Evolutionary conservation across 1,140 invertebrate genomes (phyloP).

Genomic region (Ceratosolen fusciceps): DNA sequence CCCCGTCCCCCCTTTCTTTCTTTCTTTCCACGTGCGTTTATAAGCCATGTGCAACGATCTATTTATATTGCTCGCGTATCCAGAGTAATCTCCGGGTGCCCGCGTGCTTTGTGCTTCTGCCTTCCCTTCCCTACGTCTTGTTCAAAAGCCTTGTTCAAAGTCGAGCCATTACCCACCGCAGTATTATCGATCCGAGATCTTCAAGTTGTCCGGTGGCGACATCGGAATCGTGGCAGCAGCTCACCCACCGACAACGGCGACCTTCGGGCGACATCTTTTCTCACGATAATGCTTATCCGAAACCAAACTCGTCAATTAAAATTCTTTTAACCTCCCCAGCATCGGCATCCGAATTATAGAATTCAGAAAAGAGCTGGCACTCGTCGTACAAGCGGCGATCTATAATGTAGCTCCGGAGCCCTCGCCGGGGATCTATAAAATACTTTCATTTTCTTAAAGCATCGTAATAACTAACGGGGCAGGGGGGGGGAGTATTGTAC

Average conservation of each 20-base stretch:
- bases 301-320: too few species aligned
- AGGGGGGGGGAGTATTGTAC: too few species aligned
- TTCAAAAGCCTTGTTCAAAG: not conserved
- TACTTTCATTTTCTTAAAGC: constrained; percentile 6
- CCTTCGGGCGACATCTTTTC: too few species aligned
- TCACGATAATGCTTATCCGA: too few species aligned
- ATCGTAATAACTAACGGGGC: constrained; percentile 4
- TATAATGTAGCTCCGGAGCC: not conserved
- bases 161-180: not conserved
- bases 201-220: not conserved
- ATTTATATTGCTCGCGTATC: constrained; percentile 6
- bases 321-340: too few species aligned
- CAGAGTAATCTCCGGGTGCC: not conserved
- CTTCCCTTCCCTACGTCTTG: not conserved
- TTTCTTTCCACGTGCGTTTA: constrained; percentile 26
- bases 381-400: too few species aligned
- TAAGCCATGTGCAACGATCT: constrained; percentile 22
- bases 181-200: not conserved
- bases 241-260: too few species aligned
- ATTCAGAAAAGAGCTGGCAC: too few species aligned
- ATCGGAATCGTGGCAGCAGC: too few species aligned
- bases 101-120: not conserved
- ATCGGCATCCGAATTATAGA: too few species aligned
- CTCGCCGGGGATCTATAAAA: not conserved
- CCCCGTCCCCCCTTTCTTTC: too few species aligned